Evolutionary conservation across 1,140 invertebrate genomes (phyloP).

Genomic region (Agrilus planipennis): DNA sequence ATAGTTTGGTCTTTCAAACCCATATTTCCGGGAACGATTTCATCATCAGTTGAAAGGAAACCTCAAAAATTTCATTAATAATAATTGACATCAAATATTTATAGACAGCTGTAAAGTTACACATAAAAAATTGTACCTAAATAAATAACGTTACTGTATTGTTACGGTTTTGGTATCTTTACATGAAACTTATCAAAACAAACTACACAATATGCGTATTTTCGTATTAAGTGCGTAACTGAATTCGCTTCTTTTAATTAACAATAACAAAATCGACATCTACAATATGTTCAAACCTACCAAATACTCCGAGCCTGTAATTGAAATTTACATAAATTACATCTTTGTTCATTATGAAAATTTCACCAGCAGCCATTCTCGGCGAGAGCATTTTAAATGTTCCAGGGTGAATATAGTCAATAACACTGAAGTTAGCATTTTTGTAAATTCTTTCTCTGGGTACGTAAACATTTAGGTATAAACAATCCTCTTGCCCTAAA

Average conservation of each 20-base stretch:
- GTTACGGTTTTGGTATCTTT: too few relatives aligned
- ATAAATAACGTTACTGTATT: too few relatives aligned
- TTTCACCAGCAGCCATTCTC: conserved; percentile 28
- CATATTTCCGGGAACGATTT: conserved; percentile 34
- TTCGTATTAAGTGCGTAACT: too few relatives aligned
- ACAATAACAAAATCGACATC: too few relatives aligned
- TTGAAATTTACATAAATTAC: conserved; percentile 49
- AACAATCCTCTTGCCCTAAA: conserved; percentile 40
- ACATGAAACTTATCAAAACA: too few relatives aligned
- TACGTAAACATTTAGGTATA: conserved; percentile 39
- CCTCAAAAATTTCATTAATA: too few relatives aligned
- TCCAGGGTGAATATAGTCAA: conserved; percentile 45
- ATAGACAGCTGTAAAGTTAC: too few relatives aligned
- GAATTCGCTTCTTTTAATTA: too few relatives aligned
- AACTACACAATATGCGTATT: too few relatives aligned
- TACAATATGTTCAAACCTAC: too few relatives aligned
- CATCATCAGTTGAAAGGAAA: conserved; percentile 13
- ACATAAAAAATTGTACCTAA: too few relatives aligned
- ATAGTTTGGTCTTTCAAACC: conserved; percentile 46
- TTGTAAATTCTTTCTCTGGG: conserved; percentile 24
- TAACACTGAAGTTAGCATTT: conserved; percentile 33
- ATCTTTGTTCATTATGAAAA: conserved; percentile 44
- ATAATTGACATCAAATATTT: too few relatives aligned
- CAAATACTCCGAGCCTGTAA: conserved; percentile 48
- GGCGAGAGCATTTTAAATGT: conserved; percentile 41